phyloP scores from a whole-genome alignment of 2,888 invertebrate genomes.

The Petrolisthes cinctipes region DNA sequence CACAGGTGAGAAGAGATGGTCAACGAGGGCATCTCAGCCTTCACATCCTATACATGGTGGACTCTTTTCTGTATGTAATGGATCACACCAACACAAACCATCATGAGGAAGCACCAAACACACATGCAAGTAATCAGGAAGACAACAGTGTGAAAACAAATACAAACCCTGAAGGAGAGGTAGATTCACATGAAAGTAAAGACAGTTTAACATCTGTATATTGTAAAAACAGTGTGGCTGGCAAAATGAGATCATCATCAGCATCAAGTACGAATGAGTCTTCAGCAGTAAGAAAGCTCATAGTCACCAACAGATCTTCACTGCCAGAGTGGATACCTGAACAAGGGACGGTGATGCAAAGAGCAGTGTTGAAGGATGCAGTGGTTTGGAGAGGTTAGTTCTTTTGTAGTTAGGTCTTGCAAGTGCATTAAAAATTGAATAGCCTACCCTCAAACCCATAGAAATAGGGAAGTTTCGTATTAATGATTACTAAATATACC shows the following conservation, averaged over 20 bases:
- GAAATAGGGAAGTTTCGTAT: no score
- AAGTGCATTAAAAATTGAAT: no score
- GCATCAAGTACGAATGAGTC: neutral
- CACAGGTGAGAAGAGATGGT: constrained; percentile 12
- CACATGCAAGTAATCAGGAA: neutral
- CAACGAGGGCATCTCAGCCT: constrained; percentile 22
- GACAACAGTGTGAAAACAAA: neutral
- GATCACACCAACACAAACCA: neutral
- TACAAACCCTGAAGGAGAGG: no score
- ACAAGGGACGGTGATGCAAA: constrained; percentile 34
- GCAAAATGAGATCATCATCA: no score
- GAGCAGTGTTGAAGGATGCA: constrained; percentile 13
- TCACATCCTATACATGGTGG: constrained; percentile 32
- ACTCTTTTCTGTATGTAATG: constrained; percentile 31
- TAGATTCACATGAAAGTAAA: no score
- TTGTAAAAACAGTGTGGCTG: no score
- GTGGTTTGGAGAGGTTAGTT: constrained; percentile 35
- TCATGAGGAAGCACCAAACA: neutral
- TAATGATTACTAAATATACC: no score
- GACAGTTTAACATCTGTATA: neutral
- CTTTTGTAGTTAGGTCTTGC: no score
- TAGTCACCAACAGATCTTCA: neutral
- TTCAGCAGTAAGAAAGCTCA: neutral
- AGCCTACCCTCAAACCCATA: no score
- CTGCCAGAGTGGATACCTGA: constrained; percentile 29